These are phyloP conservation scores for Batillaria attramentaria DNA, from an alignment of 1,140 invertebrate species.

Conservation along the genomic window DNA sequence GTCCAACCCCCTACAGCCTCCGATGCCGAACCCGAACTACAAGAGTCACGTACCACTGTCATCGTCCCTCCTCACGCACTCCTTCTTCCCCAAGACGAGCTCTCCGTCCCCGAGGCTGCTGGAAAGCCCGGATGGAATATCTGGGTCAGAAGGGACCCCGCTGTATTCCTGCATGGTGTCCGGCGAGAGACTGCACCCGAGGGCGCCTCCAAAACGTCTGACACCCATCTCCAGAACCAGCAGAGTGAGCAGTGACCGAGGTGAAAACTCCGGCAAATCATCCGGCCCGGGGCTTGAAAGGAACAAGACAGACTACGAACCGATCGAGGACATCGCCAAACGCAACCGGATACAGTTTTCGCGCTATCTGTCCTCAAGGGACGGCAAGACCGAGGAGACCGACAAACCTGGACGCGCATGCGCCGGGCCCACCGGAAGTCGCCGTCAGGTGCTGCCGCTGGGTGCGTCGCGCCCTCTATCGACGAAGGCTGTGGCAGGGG, in stretches of 20 bases:
- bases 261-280: slow-evolving; percentile 3
- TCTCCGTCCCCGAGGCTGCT: background rate
- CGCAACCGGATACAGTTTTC: slow-evolving; percentile 45
- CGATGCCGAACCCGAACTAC: slow-evolving; percentile 28
- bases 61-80: slow-evolving; percentile 40
- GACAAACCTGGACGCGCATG: background rate
- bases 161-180: slow-evolving; percentile 17
- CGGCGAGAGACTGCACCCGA: slow-evolving; percentile 35
- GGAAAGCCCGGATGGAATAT: background rate
- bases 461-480: background rate
- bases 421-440: background rate
- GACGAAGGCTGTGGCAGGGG: background rate
- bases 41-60: slow-evolving; percentile 30
- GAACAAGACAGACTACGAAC: slow-evolving; percentile 53
- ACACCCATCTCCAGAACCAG: slow-evolving; percentile 27
- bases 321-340: slow-evolving; percentile 48
- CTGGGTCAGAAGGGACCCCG: background rate
- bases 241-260: background rate
- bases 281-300: slow-evolving; percentile 35
- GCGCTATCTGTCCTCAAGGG: slow-evolving; percentile 13
- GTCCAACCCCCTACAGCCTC: slow-evolving; percentile 25
- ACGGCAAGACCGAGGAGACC: background rate
- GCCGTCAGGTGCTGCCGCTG: background rate
- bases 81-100: slow-evolving; percentile 32
- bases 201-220: slow-evolving; percentile 32